Base-by-base conservation (phyloP, 2,888 invertebrate genomes). In the Brachypalpus laphriformis region DNA sequence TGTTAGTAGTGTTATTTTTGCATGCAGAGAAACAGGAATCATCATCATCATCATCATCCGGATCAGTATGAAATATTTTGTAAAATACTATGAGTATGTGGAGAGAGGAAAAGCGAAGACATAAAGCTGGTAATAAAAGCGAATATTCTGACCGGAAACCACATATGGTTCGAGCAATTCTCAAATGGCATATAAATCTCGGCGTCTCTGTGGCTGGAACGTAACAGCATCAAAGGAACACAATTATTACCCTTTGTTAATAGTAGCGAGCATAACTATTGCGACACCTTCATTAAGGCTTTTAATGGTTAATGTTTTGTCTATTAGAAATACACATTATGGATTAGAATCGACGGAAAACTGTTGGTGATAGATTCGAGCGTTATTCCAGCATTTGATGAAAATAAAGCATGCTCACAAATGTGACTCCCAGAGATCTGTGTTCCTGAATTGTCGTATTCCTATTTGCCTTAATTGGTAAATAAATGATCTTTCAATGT, bases 101-200 rank as follows among this genome's bases (percentile, higher is more conserved):
- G 5, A 34, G 45, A 31, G 16, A 47, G 47, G 51, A 51, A 51
- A 59, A 20, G 20, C 42, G 25, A 51, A 63, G 63, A 56, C 25
- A 77, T 77, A 71, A 78, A 71, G 45, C 71, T 63, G 71, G 71
- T 63, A 63, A 71, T 78, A 78, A 78, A 71, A 78, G 61, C 61
- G 63, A 78, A 78, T 76, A 76, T 59, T 68, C 76, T 76, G 59
- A 59, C 76, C 68, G 59, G 68, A 68, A 76, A 76, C 76, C 76
- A 68, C 78, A 78, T 63, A 78, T 71, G 71, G 71, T 71, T 78
- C 28, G 54, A 78, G 71, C 61, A 78, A 71, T 78, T 71, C 77
- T 63, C 77, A 54, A 71, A 78, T 78, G 77, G 71, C 70, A 78
- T 78, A 78, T 78, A 71, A 78, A 78, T 78, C 77, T 71, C 61